These are phyloP conservation scores for Tolmerus cingulatus DNA, from an alignment of 2,888 invertebrate genomes.

Conservation along the genomic window DNA sequence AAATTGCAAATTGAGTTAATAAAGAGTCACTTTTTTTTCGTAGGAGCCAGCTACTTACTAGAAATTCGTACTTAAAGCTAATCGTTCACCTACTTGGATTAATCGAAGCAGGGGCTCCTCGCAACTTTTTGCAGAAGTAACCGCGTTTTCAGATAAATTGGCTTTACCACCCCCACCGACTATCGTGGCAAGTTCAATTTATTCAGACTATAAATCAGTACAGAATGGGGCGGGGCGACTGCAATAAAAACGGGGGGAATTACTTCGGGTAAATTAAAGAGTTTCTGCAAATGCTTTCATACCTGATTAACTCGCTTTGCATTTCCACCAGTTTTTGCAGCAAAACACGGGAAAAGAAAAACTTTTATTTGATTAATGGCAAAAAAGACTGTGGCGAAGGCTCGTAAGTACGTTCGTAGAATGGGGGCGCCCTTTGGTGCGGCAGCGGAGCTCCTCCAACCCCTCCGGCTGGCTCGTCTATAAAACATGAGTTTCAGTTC, in stretches of 20 bases:
- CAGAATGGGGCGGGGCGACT: not conserved
- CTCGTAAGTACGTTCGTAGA: not conserved
- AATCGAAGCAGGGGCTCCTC: not conserved
- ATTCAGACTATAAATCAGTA: not conserved
- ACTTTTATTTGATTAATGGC: not conserved
- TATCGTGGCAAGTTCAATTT: not conserved
- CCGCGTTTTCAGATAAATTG: not conserved
- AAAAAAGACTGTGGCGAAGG: not conserved
- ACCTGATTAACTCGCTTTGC: not conserved
- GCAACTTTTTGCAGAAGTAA: not conserved
- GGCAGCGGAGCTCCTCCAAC: not conserved
- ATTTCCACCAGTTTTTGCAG: not conserved
- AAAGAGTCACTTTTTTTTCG: slow-evolving; percentile 16
- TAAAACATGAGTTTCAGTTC: not conserved
- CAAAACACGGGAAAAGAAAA: not conserved
- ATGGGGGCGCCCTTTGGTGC: not conserved
- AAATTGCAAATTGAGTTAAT: slow-evolving; percentile 11
- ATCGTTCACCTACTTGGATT: not conserved
- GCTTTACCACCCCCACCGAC: not conserved
- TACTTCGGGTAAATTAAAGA: not conserved
- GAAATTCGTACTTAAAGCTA: not conserved
- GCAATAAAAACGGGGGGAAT: not conserved
- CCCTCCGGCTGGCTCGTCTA: not conserved
- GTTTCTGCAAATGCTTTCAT: not conserved
- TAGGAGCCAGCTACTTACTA: not conserved